phyloP scores from a whole-genome alignment of 2,113 vertebrate species.

The Archocentrus centrarchus region DNA sequence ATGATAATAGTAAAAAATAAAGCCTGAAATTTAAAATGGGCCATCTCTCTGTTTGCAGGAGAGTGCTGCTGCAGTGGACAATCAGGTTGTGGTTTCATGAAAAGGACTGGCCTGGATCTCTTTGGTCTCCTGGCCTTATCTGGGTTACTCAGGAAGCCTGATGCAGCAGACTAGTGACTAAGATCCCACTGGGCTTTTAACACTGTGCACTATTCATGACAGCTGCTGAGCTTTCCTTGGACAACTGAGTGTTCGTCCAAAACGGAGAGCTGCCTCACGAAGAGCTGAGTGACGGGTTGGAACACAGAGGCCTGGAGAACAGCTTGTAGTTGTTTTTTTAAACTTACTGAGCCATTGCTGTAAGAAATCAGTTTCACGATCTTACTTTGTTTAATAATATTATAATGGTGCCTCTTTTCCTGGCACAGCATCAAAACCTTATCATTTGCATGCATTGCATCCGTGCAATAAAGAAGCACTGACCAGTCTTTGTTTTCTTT shows the following conservation, averaged over 20 bases:
- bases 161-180: constrained; percentile 37
- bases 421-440: no score
- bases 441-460: background rate
- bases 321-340: background rate
- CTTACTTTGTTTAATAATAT: background rate
- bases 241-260: background rate
- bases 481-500: background rate
- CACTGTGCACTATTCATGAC: constrained; percentile 31
- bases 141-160: constrained; percentile 62
- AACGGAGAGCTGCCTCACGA: background rate
- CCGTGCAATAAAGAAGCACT: background rate
- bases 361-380: background rate
- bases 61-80: constrained; percentile 12
- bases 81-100: background rate
- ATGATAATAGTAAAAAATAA: background rate
- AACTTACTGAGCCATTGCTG: background rate
- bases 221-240: constrained; percentile 15
- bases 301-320: background rate
- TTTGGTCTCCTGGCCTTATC: constrained; percentile 45
- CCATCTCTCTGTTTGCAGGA: background rate
- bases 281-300: constrained; percentile 13
- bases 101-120: constrained; percentile 36
- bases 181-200: constrained; percentile 45
- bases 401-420: background rate
- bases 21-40: constrained; percentile 3